Conservation (phyloP, 2,797 vertebrate genomes). For the Mormyrops attenuatus region DNA sequence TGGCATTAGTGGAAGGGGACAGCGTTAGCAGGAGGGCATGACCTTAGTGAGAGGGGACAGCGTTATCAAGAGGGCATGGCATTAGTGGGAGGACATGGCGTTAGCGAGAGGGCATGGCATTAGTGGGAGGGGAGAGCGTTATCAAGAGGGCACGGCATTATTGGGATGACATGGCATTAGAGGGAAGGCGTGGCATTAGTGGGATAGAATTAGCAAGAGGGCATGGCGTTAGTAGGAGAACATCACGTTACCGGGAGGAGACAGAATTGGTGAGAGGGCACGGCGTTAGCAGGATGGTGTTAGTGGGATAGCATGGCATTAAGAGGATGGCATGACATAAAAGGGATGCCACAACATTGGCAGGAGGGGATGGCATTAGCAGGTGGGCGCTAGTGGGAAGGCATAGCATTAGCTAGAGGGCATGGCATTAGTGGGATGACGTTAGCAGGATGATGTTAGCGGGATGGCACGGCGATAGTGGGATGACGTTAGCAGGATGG, state of each 20-base stretch:
- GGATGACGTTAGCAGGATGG: not conserved
- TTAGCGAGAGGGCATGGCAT: not conserved
- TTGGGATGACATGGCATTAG: not conserved
- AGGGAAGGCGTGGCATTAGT: not conserved
- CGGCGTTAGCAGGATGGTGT: not conserved
- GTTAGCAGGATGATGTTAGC: not conserved
- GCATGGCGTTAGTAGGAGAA: too few relatives aligned
- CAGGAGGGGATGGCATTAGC: not conserved
- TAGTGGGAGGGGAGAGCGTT: not conserved
- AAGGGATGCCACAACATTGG: not conserved
- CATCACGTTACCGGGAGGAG: too few relatives aligned
- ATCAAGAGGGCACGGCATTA: not conserved
- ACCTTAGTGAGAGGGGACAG: too few relatives aligned
- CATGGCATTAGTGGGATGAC: not conserved
- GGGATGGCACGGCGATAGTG: not conserved
- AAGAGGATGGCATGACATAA: too few relatives aligned
- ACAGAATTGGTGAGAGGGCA: too few relatives aligned
- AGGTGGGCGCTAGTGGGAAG: not conserved
- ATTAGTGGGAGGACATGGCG: not conserved
- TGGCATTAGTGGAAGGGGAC: not conserved
- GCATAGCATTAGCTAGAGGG: not conserved
- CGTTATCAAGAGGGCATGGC: not conserved
- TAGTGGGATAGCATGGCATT: too few relatives aligned
- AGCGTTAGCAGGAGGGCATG: not conserved
- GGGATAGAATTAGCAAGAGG: not conserved